phyloP scores from a whole-genome alignment of 92 coral and sea anemone genomes.

The Chrysogorgia sp. region DNA sequence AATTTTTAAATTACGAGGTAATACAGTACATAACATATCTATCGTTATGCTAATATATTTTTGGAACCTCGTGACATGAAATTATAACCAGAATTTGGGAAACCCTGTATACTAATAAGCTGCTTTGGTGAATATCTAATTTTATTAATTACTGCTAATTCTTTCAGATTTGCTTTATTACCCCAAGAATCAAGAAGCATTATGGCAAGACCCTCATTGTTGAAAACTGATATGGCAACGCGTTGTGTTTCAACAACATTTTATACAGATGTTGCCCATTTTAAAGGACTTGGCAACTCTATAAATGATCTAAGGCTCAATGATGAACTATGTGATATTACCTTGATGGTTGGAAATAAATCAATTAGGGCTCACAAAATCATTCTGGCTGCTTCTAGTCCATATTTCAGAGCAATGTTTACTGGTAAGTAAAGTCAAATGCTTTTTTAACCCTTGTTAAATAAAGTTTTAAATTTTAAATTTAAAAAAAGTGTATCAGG shows the following conservation, averaged over 20 bases:
- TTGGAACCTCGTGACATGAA: too few relatives aligned
- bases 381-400: conserved; percentile 88
- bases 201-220: conserved; percentile 5
- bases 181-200: background rate
- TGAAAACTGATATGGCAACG: background rate
- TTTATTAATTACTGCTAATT: background rate
- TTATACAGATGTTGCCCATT: conserved; percentile 87
- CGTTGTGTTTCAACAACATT: background rate
- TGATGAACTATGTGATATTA: conserved; percentile 92
- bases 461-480: background rate
- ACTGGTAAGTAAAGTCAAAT: conserved; percentile 67
- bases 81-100: too few relatives aligned
- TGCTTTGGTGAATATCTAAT: too few relatives aligned
- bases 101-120: too few relatives aligned
- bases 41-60: too few relatives aligned
- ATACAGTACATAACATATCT: too few relatives aligned
- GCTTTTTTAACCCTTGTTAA: background rate
- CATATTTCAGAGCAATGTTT: conserved; percentile 98
- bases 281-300: conserved; percentile 68
- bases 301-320: conserved; percentile 73
- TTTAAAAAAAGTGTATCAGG: too few relatives aligned
- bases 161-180: background rate
- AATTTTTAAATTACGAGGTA: too few relatives aligned
- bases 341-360: conserved; percentile 71
- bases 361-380: conserved; percentile 81